phyloP scores from a whole-genome alignment of 2,113 vertebrate genomes.

The Ramphastos sulfuratus region DNA sequence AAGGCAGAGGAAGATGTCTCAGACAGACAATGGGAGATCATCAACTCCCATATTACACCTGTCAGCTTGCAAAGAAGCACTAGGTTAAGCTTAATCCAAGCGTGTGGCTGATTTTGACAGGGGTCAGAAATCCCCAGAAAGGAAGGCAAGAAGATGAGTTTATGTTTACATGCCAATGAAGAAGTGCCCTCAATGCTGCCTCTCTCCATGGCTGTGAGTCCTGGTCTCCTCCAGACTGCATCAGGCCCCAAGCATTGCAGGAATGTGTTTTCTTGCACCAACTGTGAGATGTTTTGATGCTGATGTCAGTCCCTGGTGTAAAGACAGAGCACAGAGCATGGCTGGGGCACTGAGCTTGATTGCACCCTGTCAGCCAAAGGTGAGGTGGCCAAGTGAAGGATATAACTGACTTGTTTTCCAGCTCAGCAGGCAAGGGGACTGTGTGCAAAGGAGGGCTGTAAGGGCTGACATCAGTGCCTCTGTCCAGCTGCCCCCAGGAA shows the following conservation, averaged over 20 bases:
- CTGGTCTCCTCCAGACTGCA: fast-evolving
- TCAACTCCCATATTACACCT: background rate
- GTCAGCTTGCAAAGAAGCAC: background rate
- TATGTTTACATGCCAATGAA: background rate
- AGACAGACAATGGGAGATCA: background rate
- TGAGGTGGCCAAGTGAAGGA: background rate
- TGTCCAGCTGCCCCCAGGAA: background rate
- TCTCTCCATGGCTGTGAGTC: background rate
- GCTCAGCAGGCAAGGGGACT: background rate
- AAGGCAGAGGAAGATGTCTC: background rate
- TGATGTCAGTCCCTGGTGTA: background rate
- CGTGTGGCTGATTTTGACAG: background rate
- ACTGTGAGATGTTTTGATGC: background rate
- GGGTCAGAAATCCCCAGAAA: background rate
- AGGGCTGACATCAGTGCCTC: background rate
- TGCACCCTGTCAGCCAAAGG: background rate
- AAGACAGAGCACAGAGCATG: background rate
- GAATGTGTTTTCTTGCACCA: background rate
- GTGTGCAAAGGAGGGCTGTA: background rate
- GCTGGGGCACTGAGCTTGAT: background rate
- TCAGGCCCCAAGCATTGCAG: background rate
- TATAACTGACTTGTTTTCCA: background rate
- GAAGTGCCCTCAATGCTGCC: background rate
- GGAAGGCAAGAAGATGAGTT: background rate
- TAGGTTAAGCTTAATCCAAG: background rate